Evolutionary conservation across 2,888 invertebrate species (phyloP), one percentile per base, ranked within the genome.

Genomic region (Bembecia ichneumoniformis): DNA sequence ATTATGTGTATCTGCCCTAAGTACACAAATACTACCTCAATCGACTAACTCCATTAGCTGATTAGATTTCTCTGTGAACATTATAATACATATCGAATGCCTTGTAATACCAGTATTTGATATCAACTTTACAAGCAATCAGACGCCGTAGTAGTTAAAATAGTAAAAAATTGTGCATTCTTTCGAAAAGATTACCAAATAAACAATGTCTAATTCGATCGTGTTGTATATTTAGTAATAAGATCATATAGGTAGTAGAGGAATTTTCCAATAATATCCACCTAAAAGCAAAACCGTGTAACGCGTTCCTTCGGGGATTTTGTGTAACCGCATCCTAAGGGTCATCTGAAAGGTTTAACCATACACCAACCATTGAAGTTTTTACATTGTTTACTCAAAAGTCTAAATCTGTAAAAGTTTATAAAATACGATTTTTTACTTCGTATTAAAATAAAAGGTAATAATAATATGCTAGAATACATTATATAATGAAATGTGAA

Each of bases 281-380:
- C 40, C 64, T 83, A 75, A 86, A 83, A 84, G 86, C 80, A 70
- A 79, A 84, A 66, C 68, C 83, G 56, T 86, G 84, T 84, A 65
- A 61, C 62, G 64, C 64, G 66, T 70, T 74, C 79, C 82, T 78
- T 74, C 63, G 66, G 76, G 77, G 75, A 68, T 68, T 75, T 75
- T 71, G 68, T 70, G 72, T 71, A 74, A 77, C 84, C 83, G 68
- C 82, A 78, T 71, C 64, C 69, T 68, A 63, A 76, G 81, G 83
- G 81, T 76, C 83, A 78, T 70, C 66, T 64, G 70, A 77, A 81
- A 77, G 82, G 82, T 75, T 77, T 79, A 74, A 77, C 82, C 83
- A 79, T 71, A 70, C 61, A 59, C 74, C 74, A 74, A 66, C 68
- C 63, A 63, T 70, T 71, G 62, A 64, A 62, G 71, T 68, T 48